Percentiles rank a stretch among this genome's conserved stretches.
Evolutionary conservation across 2,113 vertebrate species (phyloP).

Genomic region (Bufo bufo): DNA sequence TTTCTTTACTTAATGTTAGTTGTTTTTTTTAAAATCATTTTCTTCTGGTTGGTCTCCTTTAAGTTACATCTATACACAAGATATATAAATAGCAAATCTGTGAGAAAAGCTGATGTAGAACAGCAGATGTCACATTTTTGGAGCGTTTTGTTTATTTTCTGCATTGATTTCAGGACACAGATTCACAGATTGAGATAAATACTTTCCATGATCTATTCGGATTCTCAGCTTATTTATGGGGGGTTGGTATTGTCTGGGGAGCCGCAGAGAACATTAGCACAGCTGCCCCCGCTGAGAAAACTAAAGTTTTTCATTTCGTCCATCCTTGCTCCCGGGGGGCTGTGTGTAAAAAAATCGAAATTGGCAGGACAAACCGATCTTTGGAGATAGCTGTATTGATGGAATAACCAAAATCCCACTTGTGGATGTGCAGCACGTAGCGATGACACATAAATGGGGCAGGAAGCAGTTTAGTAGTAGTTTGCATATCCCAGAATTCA

Average conservation of each 20-base stretch:
- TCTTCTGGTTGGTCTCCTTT: neutral
- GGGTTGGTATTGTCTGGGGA: slow-evolving; percentile 32
- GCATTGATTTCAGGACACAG: neutral
- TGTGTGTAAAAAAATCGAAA: slow-evolving; percentile 13
- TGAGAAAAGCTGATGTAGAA: neutral
- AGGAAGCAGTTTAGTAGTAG: neutral
- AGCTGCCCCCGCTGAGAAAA: neutral
- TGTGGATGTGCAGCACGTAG: slow-evolving; percentile 10
- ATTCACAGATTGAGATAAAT: slow-evolving; percentile 6
- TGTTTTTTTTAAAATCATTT: neutral
- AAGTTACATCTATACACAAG: neutral
- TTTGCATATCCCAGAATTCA: neutral
- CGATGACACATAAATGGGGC: neutral
- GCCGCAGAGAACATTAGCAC: neutral
- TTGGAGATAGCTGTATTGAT: neutral
- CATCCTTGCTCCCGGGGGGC: neutral
- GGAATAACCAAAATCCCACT: slow-evolving; percentile 1
- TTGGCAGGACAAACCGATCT: slow-evolving; percentile 10
- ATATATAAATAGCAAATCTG: neutral
- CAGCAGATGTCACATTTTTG: slow-evolving; percentile 13
- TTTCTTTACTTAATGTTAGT: neutral
- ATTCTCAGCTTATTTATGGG: neutral
- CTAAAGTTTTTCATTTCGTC: neutral
- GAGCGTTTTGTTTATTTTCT: slow-evolving; percentile 19
- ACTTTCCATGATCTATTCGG: slow-evolving; percentile 35